Evolutionary conservation across 2,113 vertebrate species (phyloP).

Genomic region (Heloderma charlesbogerti): DNA sequence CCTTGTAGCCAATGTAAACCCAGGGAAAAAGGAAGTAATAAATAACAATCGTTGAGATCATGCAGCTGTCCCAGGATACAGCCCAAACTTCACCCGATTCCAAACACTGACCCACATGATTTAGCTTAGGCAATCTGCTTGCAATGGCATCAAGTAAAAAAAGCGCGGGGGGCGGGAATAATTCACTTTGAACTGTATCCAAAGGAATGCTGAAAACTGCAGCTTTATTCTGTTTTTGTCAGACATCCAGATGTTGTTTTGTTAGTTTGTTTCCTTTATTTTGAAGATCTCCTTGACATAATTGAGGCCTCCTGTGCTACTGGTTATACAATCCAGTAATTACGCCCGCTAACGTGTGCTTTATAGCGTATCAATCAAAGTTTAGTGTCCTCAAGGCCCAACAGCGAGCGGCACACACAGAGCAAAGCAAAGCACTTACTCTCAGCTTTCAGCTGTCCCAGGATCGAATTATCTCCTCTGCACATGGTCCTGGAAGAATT

Average conservation of each 20-base stretch:
- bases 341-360: rapidly evolving
- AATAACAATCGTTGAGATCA: neutral
- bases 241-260: conserved; percentile 27
- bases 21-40: neutral
- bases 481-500: conserved; percentile 89
- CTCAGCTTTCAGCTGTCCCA: conserved; percentile 87
- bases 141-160: neutral
- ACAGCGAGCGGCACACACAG: neutral
- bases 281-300: conserved; percentile 13
- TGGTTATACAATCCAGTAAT: neutral
- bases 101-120: neutral
- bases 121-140: neutral
- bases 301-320: neutral
- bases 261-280: neutral
- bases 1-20: neutral
- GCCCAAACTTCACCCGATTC: neutral
- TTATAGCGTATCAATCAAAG: neutral
- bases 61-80: neutral
- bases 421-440: conserved; percentile 81
- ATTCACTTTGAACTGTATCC: neutral
- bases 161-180: no score
- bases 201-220: conserved; percentile 2
- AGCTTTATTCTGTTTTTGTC: neutral
- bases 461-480: conserved; percentile 93
- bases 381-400: conserved; percentile 18